Percentiles rank a stretch among this genome's conserved stretches.
phyloP scores from a whole-genome alignment of 2,797 vertebrate species.

The Rhabdophis nuchalis region DNA sequence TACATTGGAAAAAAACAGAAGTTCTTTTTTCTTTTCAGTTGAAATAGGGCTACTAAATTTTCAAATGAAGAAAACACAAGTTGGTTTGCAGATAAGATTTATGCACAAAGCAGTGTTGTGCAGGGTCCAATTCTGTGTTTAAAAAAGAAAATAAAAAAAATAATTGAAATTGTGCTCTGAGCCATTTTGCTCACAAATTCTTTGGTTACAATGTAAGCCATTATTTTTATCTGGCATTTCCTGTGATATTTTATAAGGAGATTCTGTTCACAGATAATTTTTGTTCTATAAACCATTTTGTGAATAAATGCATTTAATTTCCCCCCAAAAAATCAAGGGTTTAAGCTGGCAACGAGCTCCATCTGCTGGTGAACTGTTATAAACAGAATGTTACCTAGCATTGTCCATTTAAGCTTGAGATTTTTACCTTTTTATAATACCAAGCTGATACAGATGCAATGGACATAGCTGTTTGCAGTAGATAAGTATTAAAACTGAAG shows the following conservation, averaged over 20 bases:
- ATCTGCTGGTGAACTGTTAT: constrained; percentile 64
- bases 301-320: constrained; percentile 20
- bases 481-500: not conserved
- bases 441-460: not conserved
- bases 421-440: not conserved
- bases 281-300: constrained; percentile 26
- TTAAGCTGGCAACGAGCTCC: constrained; percentile 63
- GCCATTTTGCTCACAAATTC: not conserved
- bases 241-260: not conserved
- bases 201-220: not conserved
- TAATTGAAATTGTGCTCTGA: not conserved
- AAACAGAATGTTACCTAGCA: not conserved
- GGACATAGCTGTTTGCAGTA: not conserved
- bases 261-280: not conserved
- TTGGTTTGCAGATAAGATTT: not conserved
- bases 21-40: not conserved
- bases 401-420: not conserved
- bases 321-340: constrained; percentile 21
- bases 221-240: not conserved
- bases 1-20: not conserved
- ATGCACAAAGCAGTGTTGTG: not conserved
- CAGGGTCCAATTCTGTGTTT: not conserved
- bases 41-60: not conserved
- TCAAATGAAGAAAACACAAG: not conserved
- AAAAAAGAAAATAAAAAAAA: not conserved